phyloP scores from a whole-genome alignment of 2,888 invertebrate genomes.

The Oscheius sp. region DNA sequence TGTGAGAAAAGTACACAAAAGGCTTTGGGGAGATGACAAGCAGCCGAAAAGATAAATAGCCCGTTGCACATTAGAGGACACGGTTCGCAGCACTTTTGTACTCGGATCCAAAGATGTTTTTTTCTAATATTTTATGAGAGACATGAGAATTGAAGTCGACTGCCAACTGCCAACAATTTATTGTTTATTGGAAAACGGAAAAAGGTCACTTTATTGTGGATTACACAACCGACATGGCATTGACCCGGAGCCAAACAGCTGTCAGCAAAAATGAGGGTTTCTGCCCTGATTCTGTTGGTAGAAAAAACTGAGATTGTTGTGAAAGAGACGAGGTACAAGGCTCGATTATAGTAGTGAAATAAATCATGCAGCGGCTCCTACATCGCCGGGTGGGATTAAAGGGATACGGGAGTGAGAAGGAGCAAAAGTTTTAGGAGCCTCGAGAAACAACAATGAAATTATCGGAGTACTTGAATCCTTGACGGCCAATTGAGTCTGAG shows the following conservation, averaged over 20 bases:
- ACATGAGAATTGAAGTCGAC: background rate
- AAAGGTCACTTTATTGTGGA: constrained; percentile 3
- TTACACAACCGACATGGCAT: constrained; percentile 3
- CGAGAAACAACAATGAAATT: constrained; percentile 32
- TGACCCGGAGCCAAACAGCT: constrained; percentile 7
- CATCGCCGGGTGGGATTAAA: background rate
- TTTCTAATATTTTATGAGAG: background rate
- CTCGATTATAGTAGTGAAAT: constrained; percentile 33
- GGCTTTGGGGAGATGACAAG: constrained; percentile 29
- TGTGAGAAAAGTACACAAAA: constrained; percentile 23
- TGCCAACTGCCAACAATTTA: constrained; percentile 25
- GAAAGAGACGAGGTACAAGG: background rate
- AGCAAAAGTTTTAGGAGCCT: constrained; percentile 12
- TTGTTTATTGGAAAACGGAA: constrained; percentile 18
- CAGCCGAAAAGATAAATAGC: constrained; percentile 36
- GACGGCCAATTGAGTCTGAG: constrained; percentile 2
- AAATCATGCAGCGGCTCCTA: constrained; percentile 24
- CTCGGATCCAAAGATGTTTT: background rate
- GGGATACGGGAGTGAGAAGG: background rate
- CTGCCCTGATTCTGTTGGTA: too few species aligned
- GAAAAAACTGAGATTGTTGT: too few species aligned
- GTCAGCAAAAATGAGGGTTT: background rate
- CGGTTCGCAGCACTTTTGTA: constrained; percentile 20
- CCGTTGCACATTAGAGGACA: constrained; percentile 22
- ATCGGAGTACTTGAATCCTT: constrained; percentile 27